These are phyloP conservation scores for Scaptomyza hsui DNA, from an alignment of 1,140 invertebrate species.

Conservation along the genomic window DNA sequence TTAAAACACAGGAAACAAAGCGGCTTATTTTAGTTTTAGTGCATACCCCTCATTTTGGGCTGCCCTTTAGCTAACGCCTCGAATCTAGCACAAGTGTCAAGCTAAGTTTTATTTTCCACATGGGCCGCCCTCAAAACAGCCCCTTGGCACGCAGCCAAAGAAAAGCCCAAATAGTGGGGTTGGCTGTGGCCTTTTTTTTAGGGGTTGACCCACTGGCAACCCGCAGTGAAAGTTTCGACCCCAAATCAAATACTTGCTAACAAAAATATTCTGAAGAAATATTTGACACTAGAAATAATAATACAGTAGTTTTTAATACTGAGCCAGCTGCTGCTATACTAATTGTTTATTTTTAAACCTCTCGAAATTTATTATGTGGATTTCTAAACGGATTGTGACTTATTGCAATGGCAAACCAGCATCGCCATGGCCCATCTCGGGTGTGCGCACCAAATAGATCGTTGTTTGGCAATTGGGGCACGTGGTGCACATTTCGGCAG, in stretches of 20 bases:
- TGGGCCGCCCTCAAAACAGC: constrained; percentile 51
- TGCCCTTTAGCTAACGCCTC: constrained; percentile 6
- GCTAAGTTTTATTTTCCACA: constrained; percentile 48
- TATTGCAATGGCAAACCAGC: constrained; percentile 42
- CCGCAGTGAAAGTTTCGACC: constrained; percentile 6
- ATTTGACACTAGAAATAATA: neutral
- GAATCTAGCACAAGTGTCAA: constrained; percentile 60
- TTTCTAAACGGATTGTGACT: constrained; percentile 2
- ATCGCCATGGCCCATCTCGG: constrained; percentile 67
- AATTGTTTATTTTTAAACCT: constrained; percentile 3
- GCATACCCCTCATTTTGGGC: constrained; percentile 1
- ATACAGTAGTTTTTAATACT: neutral
- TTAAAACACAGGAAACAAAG: constrained; percentile 38
- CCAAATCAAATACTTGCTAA: neutral
- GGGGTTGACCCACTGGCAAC: constrained; percentile 46
- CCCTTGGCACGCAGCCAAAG: constrained; percentile 70
- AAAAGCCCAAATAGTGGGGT: constrained; percentile 12
- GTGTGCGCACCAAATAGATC: constrained; percentile 71
- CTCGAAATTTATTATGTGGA: neutral
- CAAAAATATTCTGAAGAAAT: too few relatives aligned
- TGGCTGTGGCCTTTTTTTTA: neutral
- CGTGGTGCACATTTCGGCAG: constrained; percentile 79
- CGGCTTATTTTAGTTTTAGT: constrained; percentile 24
- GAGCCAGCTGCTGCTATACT: neutral
- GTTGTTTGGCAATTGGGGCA: constrained; percentile 81